phyloP scores from a whole-genome alignment of 1,140 invertebrate species.

The Diabrotica virgifera region DNA sequence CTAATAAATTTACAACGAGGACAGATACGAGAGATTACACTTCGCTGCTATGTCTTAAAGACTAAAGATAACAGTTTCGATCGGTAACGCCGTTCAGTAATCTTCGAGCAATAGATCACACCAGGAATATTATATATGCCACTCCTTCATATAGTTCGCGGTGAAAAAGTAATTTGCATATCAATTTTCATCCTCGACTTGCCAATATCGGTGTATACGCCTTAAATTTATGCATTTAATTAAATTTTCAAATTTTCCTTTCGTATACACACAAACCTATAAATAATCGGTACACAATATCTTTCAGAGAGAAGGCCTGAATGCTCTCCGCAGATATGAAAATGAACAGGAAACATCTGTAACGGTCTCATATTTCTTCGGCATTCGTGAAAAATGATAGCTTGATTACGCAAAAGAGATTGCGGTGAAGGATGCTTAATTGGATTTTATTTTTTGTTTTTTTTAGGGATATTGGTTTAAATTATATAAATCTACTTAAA shows the following conservation, averaged over 20 bases:
- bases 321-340: not conserved
- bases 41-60: too few relatives aligned
- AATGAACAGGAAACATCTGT: slow-evolving; percentile 2
- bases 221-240: slow-evolving; percentile 3
- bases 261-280: not conserved
- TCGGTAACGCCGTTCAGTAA: not conserved
- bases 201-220: not conserved
- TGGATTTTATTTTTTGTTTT: not conserved
- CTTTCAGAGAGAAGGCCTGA: not conserved
- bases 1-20: too few relatives aligned
- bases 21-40: too few relatives aligned
- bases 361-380: not conserved
- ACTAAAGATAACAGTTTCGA: too few relatives aligned
- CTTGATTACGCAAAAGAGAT: not conserved
- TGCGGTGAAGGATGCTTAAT: not conserved
- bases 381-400: not conserved
- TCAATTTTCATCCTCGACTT: not conserved
- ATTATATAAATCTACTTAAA: too few relatives aligned
- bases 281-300: slow-evolving; percentile 1
- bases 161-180: slow-evolving; percentile 1
- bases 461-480: too few relatives aligned
- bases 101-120: not conserved
- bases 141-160: not conserved
- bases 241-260: not conserved
- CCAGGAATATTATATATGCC: not conserved